Conservation (phyloP, 2,888 invertebrate species). For the Drosophila differens region DNA sequence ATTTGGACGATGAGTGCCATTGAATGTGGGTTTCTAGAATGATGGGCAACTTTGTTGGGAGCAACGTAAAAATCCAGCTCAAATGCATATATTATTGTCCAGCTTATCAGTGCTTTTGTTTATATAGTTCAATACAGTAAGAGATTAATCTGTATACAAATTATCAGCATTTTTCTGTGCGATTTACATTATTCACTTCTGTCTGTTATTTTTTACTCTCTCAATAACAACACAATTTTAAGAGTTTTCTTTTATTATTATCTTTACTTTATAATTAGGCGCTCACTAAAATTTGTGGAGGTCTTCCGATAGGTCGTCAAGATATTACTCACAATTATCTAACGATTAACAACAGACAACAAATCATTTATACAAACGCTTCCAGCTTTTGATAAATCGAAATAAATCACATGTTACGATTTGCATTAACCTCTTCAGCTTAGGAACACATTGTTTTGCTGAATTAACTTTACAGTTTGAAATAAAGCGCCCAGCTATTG, state of each 20-base stretch:
- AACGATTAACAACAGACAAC: background rate
- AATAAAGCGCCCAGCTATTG: background rate
- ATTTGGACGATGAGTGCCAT: slow-evolving; percentile 36
- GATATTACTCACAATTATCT: background rate
- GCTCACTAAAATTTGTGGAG: background rate
- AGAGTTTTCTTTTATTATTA: background rate
- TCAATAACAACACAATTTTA: background rate
- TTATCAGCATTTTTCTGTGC: background rate
- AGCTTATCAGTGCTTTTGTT: slow-evolving; percentile 19
- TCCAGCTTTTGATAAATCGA: background rate
- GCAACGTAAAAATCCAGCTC: slow-evolving; percentile 4
- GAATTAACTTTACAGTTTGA: background rate
- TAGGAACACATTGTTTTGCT: background rate
- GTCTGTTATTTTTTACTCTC: background rate
- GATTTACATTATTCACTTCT: no score
- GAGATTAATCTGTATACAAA: background rate
- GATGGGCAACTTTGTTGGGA: background rate
- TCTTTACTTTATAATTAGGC: background rate
- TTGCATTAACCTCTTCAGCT: background rate
- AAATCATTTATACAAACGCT: no score
- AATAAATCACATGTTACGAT: background rate
- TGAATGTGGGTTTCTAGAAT: slow-evolving; percentile 4
- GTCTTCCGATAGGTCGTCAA: background rate
- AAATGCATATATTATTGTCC: background rate
- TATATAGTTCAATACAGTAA: background rate